Base-by-base conservation (phyloP, 1,140 invertebrate species). In the Calephelis nemesis region DNA sequence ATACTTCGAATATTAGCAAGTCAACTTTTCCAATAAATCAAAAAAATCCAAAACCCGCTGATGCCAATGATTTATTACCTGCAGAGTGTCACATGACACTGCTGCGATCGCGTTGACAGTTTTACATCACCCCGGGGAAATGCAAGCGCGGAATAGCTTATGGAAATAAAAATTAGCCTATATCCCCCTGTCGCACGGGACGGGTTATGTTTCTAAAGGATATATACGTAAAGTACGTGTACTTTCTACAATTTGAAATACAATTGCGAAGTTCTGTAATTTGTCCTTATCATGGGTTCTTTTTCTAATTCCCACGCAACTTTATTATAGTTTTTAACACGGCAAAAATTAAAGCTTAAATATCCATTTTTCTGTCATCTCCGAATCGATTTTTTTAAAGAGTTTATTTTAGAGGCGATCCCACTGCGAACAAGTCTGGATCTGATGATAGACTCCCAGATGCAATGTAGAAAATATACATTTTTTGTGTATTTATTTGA, bases 141-240 rank as follows among this genome's bases (percentile, higher is more conserved):
- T 60, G 54, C 54, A 60, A 60, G 54, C 54, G 54, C 54, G 54
- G 30, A 60, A 60, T 60, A 60, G 40, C 19, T 60, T 60, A 60
- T 60, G 58, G 58, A 60, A 60, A 60, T 60, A 60, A 60, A 60
- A 60, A 60, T 60, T 60, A 60, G 58, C 58, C 58, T 60, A 60
- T 60, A 60, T 60, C 58, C 54, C 58, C 11, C 19, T 40, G 58
- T 60, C 54, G 30, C 30, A 60, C 30, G 19, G 30, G 5, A 40
- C 54, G 54, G 30, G 30, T 6, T n/a, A 58, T 58, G 54, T 60
- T 60, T 60, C 54, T n/a, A 12, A 39, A 60, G 11, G 39, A 60
- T 12, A 6, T 60, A 60, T 40, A 60, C 11, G 54, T 60, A n/a
- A 60, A 40, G 11, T 60, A 60, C 54, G 54, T 60, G 54, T 60